Evolutionary conservation across 2,797 vertebrate genomes (phyloP).

Genomic region (Apogon talboti): DNA sequence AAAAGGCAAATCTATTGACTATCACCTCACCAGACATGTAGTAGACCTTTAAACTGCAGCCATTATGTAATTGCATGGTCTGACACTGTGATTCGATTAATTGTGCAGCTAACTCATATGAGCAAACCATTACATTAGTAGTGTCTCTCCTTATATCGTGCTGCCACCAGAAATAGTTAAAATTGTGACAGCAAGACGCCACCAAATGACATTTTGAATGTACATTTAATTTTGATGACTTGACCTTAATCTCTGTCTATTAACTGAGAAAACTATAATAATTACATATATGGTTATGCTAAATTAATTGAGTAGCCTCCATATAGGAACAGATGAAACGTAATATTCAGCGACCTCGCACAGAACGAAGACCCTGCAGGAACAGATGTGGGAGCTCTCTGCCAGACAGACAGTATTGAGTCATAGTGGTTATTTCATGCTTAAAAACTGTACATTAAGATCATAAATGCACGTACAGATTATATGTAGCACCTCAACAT

Average conservation of each 20-base stretch:
- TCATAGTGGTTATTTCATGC: constrained; percentile 3
- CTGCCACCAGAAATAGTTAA: neutral
- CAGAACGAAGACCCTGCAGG: neutral
- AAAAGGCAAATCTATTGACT: too few relatives aligned
- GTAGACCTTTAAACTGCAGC: too few relatives aligned
- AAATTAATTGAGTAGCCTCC: constrained; percentile 11
- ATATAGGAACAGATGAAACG: constrained; percentile 9
- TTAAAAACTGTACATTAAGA: constrained; percentile 5
- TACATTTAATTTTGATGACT: neutral
- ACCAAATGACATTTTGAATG: neutral
- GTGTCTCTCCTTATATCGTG: too few relatives aligned
- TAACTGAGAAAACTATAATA: constrained; percentile 7
- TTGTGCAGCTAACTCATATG: too few relatives aligned
- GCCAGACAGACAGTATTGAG: neutral
- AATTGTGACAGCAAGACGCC: neutral
- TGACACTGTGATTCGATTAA: too few relatives aligned
- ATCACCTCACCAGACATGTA: too few relatives aligned
- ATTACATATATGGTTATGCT: constrained; percentile 4
- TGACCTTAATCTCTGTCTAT: constrained; percentile 15
- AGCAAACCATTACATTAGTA: too few relatives aligned
- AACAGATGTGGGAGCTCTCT: neutral
- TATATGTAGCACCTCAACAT: constrained; percentile 7
- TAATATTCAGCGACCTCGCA: constrained; percentile 5
- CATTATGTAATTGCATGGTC: too few relatives aligned
- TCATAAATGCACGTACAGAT: constrained; percentile 9